A percentile compares a stretch with the other conserved stretches of the same genome.
Conservation (phyloP, 53 echinoderm and acorn worm genomes). For the Holothuria leucospilota region DNA sequence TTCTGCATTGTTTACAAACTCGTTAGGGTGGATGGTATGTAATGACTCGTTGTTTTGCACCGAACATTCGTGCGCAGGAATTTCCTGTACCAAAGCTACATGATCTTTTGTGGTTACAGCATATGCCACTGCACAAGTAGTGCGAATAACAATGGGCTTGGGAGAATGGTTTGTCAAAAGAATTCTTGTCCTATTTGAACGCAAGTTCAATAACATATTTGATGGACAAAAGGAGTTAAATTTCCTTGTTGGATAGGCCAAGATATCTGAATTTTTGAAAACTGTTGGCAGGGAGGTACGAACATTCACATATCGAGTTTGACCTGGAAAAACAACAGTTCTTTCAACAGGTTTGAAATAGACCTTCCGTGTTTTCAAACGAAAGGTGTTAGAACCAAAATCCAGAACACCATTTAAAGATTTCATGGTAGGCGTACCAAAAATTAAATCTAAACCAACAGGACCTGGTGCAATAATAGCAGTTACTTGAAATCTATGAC, state of each 20-base stretch:
- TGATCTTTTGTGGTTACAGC: not conserved
- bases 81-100: no score
- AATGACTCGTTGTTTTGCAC: not conserved
- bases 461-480: not conserved
- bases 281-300: not conserved
- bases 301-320: not conserved
- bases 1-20: no score
- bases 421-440: conserved; percentile 4
- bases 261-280: not conserved
- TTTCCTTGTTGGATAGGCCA: not conserved
- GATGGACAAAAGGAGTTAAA: no score
- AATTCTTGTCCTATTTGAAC: not conserved
- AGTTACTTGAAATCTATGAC: not conserved
- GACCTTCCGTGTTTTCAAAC: not conserved
- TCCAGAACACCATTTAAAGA: conserved; percentile 3
- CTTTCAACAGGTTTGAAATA: not conserved
- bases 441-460: not conserved
- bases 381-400: not conserved
- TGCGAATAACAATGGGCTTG: no score
- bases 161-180: not conserved
- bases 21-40: not conserved
- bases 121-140: no score
- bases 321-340: not conserved
- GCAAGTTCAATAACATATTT: conserved; percentile 9
- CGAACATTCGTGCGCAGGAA: not conserved